Percentiles rank a stretch among this genome's conserved stretches.
These are phyloP conservation scores for Aphelinus atriplicis DNA, from an alignment of 1,140 invertebrate species.

Conservation along the genomic window DNA sequence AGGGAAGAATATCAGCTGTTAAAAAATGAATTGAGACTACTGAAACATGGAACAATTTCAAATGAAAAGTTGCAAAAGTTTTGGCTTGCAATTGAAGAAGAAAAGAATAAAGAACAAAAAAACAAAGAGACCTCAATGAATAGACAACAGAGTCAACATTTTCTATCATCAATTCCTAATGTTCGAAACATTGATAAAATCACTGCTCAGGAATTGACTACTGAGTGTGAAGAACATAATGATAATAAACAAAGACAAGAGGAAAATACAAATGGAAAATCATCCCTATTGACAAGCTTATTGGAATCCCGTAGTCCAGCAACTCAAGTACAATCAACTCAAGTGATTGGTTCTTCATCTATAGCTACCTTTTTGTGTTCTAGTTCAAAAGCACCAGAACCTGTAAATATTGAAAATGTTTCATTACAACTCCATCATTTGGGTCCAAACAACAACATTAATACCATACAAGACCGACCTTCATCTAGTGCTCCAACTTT, in stretches of 20 bases:
- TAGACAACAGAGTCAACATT: too few species aligned
- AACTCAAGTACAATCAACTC: slow-evolving; percentile 61
- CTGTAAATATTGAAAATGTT: slow-evolving; percentile 51
- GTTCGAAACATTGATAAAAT: slow-evolving; percentile 44
- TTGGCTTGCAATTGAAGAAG: slow-evolving; percentile 78
- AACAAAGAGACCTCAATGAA: slow-evolving; percentile 55
- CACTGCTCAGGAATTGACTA: slow-evolving; percentile 41
- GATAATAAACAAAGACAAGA: slow-evolving; percentile 49
- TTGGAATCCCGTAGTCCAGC: slow-evolving; percentile 76
- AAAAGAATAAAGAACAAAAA: slow-evolving; percentile 75
- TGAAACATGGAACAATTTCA: slow-evolving; percentile 67
- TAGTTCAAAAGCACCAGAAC: slow-evolving; percentile 59
- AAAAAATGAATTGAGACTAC: slow-evolving; percentile 71
- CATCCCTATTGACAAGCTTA: slow-evolving; percentile 83
- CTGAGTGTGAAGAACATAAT: slow-evolving; percentile 5
- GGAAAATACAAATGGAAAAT: slow-evolving; percentile 59
- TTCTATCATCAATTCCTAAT: background rate
- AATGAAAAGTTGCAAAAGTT: slow-evolving; percentile 79
- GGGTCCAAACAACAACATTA: slow-evolving; percentile 58
- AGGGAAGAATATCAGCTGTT: slow-evolving; percentile 78
- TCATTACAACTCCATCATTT: slow-evolving; percentile 63
- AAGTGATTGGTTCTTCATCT: slow-evolving; percentile 36
- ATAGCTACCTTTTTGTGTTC: slow-evolving; percentile 57
- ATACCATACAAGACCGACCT: slow-evolving; percentile 66
- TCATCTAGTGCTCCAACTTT: slow-evolving; percentile 74